Conservation (phyloP, 2,888 invertebrate species). For the Agapostemon virescens region DNA sequence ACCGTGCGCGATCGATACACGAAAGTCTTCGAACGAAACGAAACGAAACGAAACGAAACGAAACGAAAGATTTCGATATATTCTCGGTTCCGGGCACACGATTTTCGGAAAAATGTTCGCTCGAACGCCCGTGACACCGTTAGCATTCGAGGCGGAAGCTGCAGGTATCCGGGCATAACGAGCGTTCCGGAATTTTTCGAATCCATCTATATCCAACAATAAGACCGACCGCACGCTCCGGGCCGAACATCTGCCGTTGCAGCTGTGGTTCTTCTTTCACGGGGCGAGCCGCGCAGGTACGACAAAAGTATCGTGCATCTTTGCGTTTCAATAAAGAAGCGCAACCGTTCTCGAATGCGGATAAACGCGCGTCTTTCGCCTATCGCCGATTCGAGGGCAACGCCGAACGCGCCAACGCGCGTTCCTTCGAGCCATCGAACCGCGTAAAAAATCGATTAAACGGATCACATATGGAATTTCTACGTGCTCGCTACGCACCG, state of each 20-base stretch:
- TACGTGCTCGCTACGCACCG: not conserved
- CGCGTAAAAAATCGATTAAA: not conserved
- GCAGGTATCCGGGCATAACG: not conserved
- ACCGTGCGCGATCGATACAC: not conserved
- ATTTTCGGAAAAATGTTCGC: not conserved
- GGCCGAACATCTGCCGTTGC: constrained; percentile 71
- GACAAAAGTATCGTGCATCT: constrained; percentile 15
- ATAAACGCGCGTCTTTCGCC: not conserved
- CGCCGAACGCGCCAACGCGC: not conserved
- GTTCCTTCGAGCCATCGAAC: not conserved
- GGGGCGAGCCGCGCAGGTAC: constrained; percentile 20
- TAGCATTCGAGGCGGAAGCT: not conserved
- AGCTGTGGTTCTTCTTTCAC: constrained; percentile 62
- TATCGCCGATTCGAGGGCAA: not conserved
- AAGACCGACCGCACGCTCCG: constrained; percentile 42
- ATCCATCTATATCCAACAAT: constrained; percentile 48
- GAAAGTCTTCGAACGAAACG: not conserved
- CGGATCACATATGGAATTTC: no score
- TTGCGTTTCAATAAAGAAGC: constrained; percentile 25
- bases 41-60: not conserved
- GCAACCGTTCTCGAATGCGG: not conserved
- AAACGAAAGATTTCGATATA: no score
- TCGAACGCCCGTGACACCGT: not conserved
- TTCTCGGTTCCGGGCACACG: not conserved
- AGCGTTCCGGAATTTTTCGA: constrained; percentile 7